Evolutionary conservation across 2,113 vertebrate species (phyloP).

Genomic region (Piaya cayana): DNA sequence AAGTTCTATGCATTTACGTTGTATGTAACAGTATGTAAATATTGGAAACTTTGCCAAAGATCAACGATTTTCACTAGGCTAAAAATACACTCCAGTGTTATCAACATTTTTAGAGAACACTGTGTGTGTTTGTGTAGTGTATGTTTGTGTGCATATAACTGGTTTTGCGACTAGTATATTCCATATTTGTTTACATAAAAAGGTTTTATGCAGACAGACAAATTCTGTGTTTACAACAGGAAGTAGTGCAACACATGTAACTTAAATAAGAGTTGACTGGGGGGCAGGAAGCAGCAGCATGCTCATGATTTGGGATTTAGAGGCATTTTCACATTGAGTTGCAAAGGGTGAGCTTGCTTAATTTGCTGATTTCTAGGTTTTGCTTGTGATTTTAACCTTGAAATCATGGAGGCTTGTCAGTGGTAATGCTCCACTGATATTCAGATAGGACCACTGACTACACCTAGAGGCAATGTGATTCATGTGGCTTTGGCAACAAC

Average conservation of each 20-base stretch:
- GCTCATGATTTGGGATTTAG: neutral
- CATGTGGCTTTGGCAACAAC: neutral
- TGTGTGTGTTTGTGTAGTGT: neutral
- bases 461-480: conserved; percentile 13
- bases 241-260: neutral
- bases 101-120: neutral
- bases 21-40: neutral
- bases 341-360: neutral
- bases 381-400: neutral
- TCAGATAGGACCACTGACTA: conserved; percentile 31
- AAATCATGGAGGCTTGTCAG: neutral
- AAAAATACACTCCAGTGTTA: neutral
- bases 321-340: neutral
- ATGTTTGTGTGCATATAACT: neutral
- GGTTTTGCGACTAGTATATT: neutral
- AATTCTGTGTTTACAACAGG: neutral
- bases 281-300: neutral
- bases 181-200: neutral
- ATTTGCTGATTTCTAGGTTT: conserved; percentile 11
- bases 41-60: neutral
- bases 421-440: neutral
- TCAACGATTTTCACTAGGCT: neutral
- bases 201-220: neutral
- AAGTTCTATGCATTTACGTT: neutral
- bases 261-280: neutral